Evolutionary conservation across 2,797 vertebrate genomes (phyloP).

Genomic region (Octomys mimax): DNA sequence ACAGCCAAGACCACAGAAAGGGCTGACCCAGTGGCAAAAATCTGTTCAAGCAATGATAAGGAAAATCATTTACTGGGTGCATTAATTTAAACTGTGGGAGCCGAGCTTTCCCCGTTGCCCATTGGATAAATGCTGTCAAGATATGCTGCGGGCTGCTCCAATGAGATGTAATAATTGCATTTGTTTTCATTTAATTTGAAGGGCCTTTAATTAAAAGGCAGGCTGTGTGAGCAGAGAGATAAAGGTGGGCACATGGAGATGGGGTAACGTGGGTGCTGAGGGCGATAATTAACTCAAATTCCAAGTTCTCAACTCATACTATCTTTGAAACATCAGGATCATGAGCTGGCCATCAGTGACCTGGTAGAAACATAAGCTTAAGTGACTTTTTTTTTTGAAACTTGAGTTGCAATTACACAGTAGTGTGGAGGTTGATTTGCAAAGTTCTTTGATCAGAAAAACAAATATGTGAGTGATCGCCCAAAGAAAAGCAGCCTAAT

Average conservation of each 20-base stretch:
- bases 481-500: constrained; percentile 63
- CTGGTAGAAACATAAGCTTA: constrained; percentile 82
- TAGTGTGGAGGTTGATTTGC: constrained; percentile 88
- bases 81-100: constrained; percentile 86
- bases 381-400: constrained; percentile 89
- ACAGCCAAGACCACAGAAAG: constrained; percentile 75
- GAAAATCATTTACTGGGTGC: constrained; percentile 87
- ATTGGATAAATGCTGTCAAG: constrained; percentile 85
- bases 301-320: constrained; percentile 87
- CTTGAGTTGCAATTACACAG: constrained; percentile 88
- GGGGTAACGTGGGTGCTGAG: constrained; percentile 90
- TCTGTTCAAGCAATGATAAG: constrained; percentile 88
- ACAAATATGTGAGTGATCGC: constrained; percentile 87
- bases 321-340: constrained; percentile 88
- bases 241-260: constrained; percentile 87
- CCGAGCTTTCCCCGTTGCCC: constrained; percentile 80
- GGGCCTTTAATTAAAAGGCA: constrained; percentile 92
- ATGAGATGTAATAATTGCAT: constrained; percentile 92
- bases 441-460: constrained; percentile 88
- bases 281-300: constrained; percentile 90
- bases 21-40: constrained; percentile 82
- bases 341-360: constrained; percentile 50
- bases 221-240: constrained; percentile 89
- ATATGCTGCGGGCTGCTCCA: constrained; percentile 87
- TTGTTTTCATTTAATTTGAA: constrained; percentile 93